Evolutionary conservation across 2,888 invertebrate genomes (phyloP), one percentile per base, ranked within the genome.

Genomic region (Allolobophora icterica): DNA sequence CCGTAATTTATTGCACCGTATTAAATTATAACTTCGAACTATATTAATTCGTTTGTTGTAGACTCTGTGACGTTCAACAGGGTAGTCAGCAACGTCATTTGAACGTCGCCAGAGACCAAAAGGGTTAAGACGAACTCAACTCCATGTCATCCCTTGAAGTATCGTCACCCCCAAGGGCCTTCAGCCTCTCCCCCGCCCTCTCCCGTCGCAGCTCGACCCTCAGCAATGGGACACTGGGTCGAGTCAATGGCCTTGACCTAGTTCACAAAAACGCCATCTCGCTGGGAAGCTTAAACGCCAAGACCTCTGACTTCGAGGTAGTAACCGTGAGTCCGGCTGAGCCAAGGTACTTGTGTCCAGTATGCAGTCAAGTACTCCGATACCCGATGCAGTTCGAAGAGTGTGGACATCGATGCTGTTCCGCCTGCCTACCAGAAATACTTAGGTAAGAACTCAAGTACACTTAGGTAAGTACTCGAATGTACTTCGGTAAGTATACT

Each of bases 381-480:
- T 94, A 94, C 92, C 94, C 94, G 0, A 93, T 95, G 34, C 93
- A 93, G 93, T 94, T 94, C 90, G 94, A 94, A 89, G 93, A 94
- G 84, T 94, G 94, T 91, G 94, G 94, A 11, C 94, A 94, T 92
- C 92, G 94, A 89, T 94, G 94, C 91, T 94, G 94, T 90, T 94
- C 94, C 11, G 92, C 92, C 42, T 94, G 94, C 92, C 92, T 94
- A 71, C 93, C 94, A 0, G 94, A 94, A 89, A 89, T 94, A 17
- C 92, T 94, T 90, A 93, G 94, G 94, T 94, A 84, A 92, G 93
- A 90, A n/a, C 35, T 87, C 24, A 34, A 0, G 24, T 5, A 38
- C 15, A 35, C 13, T 34, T 34, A 13, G 19, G 21, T 34, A 34
- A 11, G 11, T 45, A 17, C 19, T 17, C 45, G 15, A 45, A 17